Evolutionary conservation across 1,140 invertebrate genomes (phyloP).

Genomic region (Diachasma alloeum): DNA sequence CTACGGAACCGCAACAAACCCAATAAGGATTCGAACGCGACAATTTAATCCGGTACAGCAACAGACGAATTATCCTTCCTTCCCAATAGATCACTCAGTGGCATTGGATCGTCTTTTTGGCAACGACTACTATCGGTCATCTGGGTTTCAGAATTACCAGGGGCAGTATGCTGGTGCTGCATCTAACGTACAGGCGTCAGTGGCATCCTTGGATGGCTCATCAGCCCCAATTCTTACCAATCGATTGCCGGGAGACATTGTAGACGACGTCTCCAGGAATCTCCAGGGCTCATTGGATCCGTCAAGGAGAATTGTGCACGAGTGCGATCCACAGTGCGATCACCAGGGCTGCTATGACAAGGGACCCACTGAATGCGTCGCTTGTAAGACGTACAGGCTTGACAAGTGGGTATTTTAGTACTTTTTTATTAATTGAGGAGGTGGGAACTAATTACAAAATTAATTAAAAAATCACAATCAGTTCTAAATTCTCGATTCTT

Average conservation of each 20-base stretch:
- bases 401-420: conserved; percentile 72
- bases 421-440: not conserved
- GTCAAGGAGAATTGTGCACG: conserved; percentile 74
- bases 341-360: conserved; percentile 82
- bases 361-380: conserved; percentile 80
- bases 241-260: conserved; percentile 50
- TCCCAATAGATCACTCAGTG: conserved; percentile 16
- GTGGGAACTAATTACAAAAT: not conserved
- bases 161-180: conserved; percentile 75
- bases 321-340: conserved; percentile 85
- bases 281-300: conserved; percentile 55
- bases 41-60: conserved; percentile 64
- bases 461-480: too few species aligned
- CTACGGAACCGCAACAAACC: conserved; percentile 87
- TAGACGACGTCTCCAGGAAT: conserved; percentile 28
- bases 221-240: conserved; percentile 57
- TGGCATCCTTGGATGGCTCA: conserved; percentile 74
- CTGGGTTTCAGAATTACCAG: conserved; percentile 74
- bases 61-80: conserved; percentile 56
- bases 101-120: conserved; percentile 37
- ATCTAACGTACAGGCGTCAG: conserved; percentile 73
- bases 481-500: too few species aligned
- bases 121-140: conserved; percentile 65
- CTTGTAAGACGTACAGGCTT: conserved; percentile 80
- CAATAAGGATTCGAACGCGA: conserved; percentile 71